Base-by-base conservation (phyloP, 2,888 invertebrate genomes). In the Parnassius glacialis region DNA sequence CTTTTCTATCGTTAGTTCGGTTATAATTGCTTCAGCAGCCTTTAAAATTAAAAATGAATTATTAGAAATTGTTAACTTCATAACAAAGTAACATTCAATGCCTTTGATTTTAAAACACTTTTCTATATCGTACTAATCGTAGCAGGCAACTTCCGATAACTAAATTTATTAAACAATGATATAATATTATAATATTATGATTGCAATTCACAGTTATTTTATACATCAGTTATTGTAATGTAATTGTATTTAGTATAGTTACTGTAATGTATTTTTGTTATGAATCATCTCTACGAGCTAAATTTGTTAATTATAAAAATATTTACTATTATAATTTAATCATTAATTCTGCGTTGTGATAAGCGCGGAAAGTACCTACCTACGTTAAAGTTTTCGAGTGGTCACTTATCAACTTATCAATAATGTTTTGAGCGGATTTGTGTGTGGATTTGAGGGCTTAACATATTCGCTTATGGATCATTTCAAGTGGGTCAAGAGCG, bases 401-500 rank as follows among this genome's bases (percentile, higher is more conserved):
- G n/a, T 51, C 50, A 13, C 58, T 52, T 59, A 52, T 59, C 47
- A 47, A 34, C 34, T 34, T 34, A 34, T 48, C 9, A 48, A 9
- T 48, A 48, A 13, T 16, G 1, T 48, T 13, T 12, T n/a, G 10
- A 41, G 41, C 41, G 34, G 16, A 13, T n/a, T 25, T 47, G 42
- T 10, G 48, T 57, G 41, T 51, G 44, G 12, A 57, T 62, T 54
- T 45, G 55, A 51, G 55, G 58, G 55, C n/a, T 11, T n/a, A 54
- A 47, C 43, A 48, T 41, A 43, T 54, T 57, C 43, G 16, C 13
- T n/a, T 47, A 12, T 42, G 34, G 53, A 16, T 62, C 57, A 62
- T 45, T 54, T 45, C 34, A 54, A 73, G 72, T 78, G 62, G 76
- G 82, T 79, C 81, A 79, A 79, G 75, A 75, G 61, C 71, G 65